phyloP scores from a whole-genome alignment of 2,888 invertebrate genomes.

The Zhengitettix transpicula region DNA sequence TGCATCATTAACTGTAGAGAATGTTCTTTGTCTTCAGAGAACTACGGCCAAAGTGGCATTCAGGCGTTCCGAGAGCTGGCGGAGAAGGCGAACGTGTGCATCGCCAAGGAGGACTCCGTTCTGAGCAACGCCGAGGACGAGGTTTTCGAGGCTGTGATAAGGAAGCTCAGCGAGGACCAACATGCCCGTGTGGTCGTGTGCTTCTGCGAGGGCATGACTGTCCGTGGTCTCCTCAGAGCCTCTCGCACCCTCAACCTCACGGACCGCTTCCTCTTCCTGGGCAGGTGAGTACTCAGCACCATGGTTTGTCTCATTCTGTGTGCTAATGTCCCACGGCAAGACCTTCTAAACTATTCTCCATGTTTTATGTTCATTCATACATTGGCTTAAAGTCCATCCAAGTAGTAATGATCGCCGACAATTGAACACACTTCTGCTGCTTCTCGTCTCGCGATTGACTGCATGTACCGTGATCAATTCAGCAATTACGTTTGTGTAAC shows the following conservation, averaged over 20 bases:
- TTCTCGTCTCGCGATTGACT: too few relatives aligned
- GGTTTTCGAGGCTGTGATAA: constrained; percentile 36
- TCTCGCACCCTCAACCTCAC: constrained; percentile 36
- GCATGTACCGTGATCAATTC: too few relatives aligned
- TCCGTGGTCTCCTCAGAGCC: constrained; percentile 44
- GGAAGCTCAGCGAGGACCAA: constrained; percentile 34
- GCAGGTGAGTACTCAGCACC: constrained; percentile 32
- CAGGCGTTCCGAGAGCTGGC: constrained; percentile 56
- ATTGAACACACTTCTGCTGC: too few relatives aligned
- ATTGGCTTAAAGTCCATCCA: too few relatives aligned
- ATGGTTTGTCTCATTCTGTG: neutral
- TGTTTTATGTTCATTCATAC: neutral
- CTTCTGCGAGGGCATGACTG: constrained; percentile 63
- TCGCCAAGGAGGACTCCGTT: constrained; percentile 49
- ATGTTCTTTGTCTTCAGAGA: constrained; percentile 44
- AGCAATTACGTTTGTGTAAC: too few relatives aligned
- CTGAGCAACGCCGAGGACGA: constrained; percentile 38
- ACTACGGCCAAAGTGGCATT: constrained; percentile 60
- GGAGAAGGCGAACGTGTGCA: constrained; percentile 47
- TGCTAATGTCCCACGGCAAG: neutral
- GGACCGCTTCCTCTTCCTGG: constrained; percentile 44
- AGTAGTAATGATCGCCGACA: too few relatives aligned
- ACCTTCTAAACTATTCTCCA: neutral
- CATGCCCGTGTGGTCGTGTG: constrained; percentile 50
- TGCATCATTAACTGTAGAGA: too few relatives aligned